Conservation (phyloP, 2,113 vertebrate species). For the Dromiciops gliroides region DNA sequence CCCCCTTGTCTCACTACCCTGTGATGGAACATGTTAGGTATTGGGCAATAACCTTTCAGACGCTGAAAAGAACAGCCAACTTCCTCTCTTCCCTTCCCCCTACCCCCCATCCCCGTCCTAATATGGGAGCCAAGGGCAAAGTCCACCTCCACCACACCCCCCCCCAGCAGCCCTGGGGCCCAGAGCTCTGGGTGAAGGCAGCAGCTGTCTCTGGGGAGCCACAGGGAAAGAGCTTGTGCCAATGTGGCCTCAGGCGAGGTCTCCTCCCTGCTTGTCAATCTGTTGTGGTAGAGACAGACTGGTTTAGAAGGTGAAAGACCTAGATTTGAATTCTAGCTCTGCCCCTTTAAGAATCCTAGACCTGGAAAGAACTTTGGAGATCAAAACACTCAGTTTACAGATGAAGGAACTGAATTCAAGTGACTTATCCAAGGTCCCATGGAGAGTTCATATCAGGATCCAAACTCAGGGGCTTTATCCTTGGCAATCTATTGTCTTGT, state of each 20-base stretch:
- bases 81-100: constrained; percentile 49
- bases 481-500: neutral
- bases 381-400: neutral
- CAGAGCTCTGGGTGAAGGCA: neutral
- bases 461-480: neutral
- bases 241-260: neutral
- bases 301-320: neutral
- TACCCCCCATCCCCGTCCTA: constrained; percentile 4
- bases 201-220: neutral
- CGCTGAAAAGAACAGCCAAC: constrained; percentile 61
- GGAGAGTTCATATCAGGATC: neutral
- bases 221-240: neutral
- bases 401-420: constrained; percentile 31
- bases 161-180: neutral
- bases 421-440: neutral
- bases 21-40: constrained; percentile 75
- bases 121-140: constrained; percentile 14
- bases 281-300: neutral
- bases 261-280: neutral
- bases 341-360: neutral
- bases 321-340: neutral
- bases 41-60: constrained; percentile 71
- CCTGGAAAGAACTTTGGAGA: neutral
- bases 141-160: neutral
- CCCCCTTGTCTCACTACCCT: neutral